phyloP scores from a whole-genome alignment of 1,140 invertebrate species.

The Mamestra configurata region DNA sequence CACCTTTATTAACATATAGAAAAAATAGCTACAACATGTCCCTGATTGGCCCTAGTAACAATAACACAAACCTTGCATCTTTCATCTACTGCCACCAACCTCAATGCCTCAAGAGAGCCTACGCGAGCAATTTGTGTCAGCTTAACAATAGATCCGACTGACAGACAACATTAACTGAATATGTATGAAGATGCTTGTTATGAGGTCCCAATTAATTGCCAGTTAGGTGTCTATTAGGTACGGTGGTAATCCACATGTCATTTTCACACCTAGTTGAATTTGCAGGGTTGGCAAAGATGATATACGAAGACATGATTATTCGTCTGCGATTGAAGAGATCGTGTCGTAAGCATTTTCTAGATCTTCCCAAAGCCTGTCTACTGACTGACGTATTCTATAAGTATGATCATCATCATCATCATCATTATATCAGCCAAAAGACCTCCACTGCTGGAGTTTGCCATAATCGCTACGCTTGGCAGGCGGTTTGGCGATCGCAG shows the following conservation, averaged over 20 bases:
- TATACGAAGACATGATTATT: too few relatives aligned
- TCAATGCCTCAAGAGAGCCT: slow-evolving; percentile 63
- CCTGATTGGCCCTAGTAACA: not conserved
- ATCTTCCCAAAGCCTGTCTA: too few relatives aligned
- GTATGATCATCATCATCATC: too few relatives aligned
- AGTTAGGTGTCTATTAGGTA: slow-evolving; percentile 57
- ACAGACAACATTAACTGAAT: slow-evolving; percentile 75
- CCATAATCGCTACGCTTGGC: too few relatives aligned
- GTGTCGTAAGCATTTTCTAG: too few relatives aligned
- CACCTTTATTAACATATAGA: too few relatives aligned
- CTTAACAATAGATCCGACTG: slow-evolving; percentile 72
- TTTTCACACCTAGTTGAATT: slow-evolving; percentile 71
- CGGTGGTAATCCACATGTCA: slow-evolving; percentile 64
- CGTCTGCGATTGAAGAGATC: too few relatives aligned
- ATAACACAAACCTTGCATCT: not conserved
- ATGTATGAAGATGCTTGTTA: slow-evolving; percentile 75
- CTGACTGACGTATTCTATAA: too few relatives aligned
- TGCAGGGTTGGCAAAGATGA: slow-evolving; percentile 56
- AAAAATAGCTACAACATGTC: too few relatives aligned
- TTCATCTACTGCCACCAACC: slow-evolving; percentile 22
- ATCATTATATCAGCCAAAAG: too few relatives aligned
- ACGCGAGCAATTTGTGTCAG: slow-evolving; percentile 75
- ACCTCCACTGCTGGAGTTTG: too few relatives aligned
- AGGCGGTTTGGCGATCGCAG: too few relatives aligned
- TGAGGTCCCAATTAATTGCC: slow-evolving; percentile 71